These are phyloP conservation scores for Catocala fraxini DNA, from an alignment of 2,888 invertebrate species.

Conservation along the genomic window DNA sequence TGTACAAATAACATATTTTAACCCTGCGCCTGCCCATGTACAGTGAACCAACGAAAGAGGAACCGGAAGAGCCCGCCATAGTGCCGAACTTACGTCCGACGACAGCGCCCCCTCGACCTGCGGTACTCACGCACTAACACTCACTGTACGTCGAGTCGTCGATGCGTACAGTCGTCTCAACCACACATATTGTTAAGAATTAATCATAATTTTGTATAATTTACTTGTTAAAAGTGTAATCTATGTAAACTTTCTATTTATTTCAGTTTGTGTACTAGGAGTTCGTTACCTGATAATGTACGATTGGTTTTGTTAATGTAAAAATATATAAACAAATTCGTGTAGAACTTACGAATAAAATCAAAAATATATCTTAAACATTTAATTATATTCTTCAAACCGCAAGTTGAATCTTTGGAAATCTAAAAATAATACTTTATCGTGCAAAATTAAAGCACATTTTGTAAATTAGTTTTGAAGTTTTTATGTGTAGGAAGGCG, in stretches of 20 bases:
- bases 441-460: neutral
- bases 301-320: conserved; percentile 17
- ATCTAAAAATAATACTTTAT: neutral
- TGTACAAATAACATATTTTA: neutral
- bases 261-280: conserved; percentile 44
- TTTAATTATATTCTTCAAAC: too few relatives aligned
- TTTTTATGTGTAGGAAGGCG: conserved; percentile 28
- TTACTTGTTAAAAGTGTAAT: conserved; percentile 28
- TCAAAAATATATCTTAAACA: too few relatives aligned
- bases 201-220: conserved; percentile 14
- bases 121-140: conserved; percentile 63
- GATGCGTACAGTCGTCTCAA: neutral
- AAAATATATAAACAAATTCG: neutral
- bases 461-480: conserved; percentile 35
- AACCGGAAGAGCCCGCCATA: conserved; percentile 74
- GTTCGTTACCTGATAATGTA: conserved; percentile 51
- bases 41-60: conserved; percentile 70
- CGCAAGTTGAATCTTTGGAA: too few relatives aligned
- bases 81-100: conserved; percentile 77
- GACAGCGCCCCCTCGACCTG: conserved; percentile 66
- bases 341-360: too few relatives aligned
- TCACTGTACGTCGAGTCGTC: conserved; percentile 1
- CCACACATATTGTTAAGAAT: neutral
- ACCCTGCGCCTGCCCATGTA: conserved; percentile 26
- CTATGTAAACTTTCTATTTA: conserved; percentile 49